Conservation (phyloP, 2,888 invertebrate species). For the Octodonta nipae region DNA sequence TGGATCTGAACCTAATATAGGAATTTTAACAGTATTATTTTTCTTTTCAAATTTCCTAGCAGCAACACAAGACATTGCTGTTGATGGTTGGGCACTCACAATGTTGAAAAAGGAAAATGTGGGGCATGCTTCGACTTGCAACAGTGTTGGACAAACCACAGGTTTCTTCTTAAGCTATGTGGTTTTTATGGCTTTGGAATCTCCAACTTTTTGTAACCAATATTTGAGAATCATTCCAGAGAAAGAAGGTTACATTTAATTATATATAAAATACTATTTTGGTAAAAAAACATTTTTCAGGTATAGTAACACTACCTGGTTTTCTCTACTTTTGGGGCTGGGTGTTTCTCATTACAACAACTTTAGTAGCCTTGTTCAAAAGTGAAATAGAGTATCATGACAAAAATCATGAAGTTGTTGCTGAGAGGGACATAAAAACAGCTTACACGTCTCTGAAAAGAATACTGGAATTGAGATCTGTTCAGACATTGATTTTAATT, state of each 20-base stretch:
- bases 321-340: constrained; percentile 94
- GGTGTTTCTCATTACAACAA: constrained; percentile 79
- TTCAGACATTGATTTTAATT: constrained; percentile 64
- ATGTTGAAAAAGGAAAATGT: constrained; percentile 95
- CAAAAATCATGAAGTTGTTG: constrained; percentile 31
- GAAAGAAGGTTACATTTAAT: constrained; percentile 38
- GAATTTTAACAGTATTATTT: constrained; percentile 70
- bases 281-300: constrained; percentile 21
- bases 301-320: constrained; percentile 41
- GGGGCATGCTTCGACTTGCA: constrained; percentile 96
- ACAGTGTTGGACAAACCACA: constrained; percentile 95
- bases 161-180: constrained; percentile 96
- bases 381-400: constrained; percentile 49
- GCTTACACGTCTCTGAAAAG: constrained; percentile 74
- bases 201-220: constrained; percentile 86
- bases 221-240: constrained; percentile 66
- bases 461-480: constrained; percentile 71
- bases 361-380: constrained; percentile 79
- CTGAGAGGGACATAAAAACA: constrained; percentile 42
- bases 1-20: constrained; percentile 50
- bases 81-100: constrained; percentile 98
- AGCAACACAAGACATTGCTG: constrained; percentile 98
- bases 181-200: constrained; percentile 89
- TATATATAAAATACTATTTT: constrained; percentile 8
- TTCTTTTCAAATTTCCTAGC: constrained; percentile 88